phyloP scores from a whole-genome alignment of 2,888 invertebrate genomes.

The Phengaris alcon region DNA sequence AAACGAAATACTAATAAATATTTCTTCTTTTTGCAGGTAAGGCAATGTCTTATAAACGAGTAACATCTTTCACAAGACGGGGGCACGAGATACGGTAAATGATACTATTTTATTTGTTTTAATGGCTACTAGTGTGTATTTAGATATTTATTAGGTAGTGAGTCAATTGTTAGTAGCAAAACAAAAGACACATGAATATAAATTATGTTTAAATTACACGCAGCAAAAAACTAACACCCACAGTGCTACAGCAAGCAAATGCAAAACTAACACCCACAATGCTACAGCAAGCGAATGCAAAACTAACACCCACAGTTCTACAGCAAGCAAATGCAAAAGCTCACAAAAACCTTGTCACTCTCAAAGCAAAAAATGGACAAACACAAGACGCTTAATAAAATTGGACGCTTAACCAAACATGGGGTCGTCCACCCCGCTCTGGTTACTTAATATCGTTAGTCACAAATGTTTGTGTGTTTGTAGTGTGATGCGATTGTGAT shows the following conservation, averaged over 20 bases:
- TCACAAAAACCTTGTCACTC: constrained; percentile 12
- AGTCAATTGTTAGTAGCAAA: not conserved
- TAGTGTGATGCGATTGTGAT: constrained; percentile 52
- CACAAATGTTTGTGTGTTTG: constrained; percentile 64
- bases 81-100: constrained; percentile 62
- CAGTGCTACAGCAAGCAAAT: not conserved
- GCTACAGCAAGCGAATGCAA: not conserved
- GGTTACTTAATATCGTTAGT: constrained; percentile 67
- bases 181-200: not conserved
- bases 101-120: constrained; percentile 39
- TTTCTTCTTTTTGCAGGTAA: constrained; percentile 69
- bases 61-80: constrained; percentile 58
- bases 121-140: not conserved
- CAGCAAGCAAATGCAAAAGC: constrained; percentile 2
- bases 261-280: constrained; percentile 4
- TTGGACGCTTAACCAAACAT: constrained; percentile 53
- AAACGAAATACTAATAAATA: not conserved
- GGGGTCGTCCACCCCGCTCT: constrained; percentile 69
- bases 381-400: constrained; percentile 40
- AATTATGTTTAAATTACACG: constrained; percentile 1
- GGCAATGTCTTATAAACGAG: constrained; percentile 74
- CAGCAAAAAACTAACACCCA: constrained; percentile 4
- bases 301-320: not conserved
- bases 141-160: no score
- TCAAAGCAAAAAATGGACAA: constrained; percentile 44